A percentile compares a stretch with the other conserved stretches of the same genome.
phyloP scores from a whole-genome alignment of 2,888 invertebrate genomes.

The Vesta saturnalis region DNA sequence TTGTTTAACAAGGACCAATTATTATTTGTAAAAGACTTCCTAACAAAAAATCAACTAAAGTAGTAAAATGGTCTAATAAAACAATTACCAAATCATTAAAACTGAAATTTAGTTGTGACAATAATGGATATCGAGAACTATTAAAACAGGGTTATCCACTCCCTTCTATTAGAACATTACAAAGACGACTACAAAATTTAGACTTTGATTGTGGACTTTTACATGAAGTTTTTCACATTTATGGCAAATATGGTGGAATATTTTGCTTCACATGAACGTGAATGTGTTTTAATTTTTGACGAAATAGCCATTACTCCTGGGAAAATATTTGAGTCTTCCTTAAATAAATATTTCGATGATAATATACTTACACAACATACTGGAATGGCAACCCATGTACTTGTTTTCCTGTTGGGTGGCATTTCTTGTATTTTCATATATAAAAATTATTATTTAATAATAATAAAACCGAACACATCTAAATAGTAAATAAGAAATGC shows the following conservation, averaged over 20 bases:
- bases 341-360: conserved; percentile 44
- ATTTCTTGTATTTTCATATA: too few relatives aligned
- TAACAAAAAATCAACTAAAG: neutral
- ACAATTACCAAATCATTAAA: neutral
- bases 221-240: neutral
- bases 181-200: neutral
- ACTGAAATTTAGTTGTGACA: neutral
- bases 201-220: conserved; percentile 1
- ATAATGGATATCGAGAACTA: neutral
- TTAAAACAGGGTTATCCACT: neutral
- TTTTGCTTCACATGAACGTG: neutral
- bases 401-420: conserved; percentile 49
- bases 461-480: too few relatives aligned
- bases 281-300: conserved; percentile 38
- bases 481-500: too few relatives aligned
- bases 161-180: neutral
- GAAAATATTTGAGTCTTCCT: conserved; percentile 28
- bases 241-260: neutral
- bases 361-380: conserved; percentile 38
- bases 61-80: neutral
- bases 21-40: neutral
- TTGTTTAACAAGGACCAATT: neutral
- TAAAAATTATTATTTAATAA: too few relatives aligned
- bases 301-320: conserved; percentile 42
- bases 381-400: conserved; percentile 44